Evolutionary conservation across 1,140 invertebrate species (phyloP), one percentile per base, ranked within the genome.

Genomic region (Cephus cinctus): DNA sequence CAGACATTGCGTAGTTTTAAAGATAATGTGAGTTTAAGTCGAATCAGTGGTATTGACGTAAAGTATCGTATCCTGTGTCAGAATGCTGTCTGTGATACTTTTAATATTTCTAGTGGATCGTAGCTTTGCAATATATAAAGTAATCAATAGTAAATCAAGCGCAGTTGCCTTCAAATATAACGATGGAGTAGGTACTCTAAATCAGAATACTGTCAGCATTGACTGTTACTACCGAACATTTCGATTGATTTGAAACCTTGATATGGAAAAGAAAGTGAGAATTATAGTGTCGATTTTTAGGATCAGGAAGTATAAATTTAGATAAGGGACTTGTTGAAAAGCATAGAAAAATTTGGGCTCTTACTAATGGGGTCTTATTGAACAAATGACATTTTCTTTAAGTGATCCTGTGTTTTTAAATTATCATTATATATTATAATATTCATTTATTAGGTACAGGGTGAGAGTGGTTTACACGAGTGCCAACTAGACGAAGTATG

Each of bases 381-480:
- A n/a, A n/a, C n/a, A n/a, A n/a, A n/a, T n/a, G n/a, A n/a, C n/a
- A n/a, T n/a, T n/a, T n/a, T n/a, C n/a, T 23, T 5, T n/a, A 27
- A 16, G 2, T 30, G 4, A 20, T 15, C 5, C 6, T 15, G 12
- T 27, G 8, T 38, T 27, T 46, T 39, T 45, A 5, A 21, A 30
- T 8, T 31, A 19, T 40, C 2, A 30, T 31, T 30, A 9, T 22
- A 20, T 22, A 50, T 18, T 15, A 41, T 32, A 15, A 42, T 32
- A 30, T 35, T 39, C 36, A 19, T 52, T 47, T 23, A 45, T 47
- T 44, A 83, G 80, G 65, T 75, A 21, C 58, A 72, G 18, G 78
- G 78, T 32, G 81, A 83, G 58, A 69, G 75, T 45, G 79, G 80
- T 50, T 59, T 83, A 21, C 66, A 73, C 11, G 61, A 75, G 23